phyloP scores from a whole-genome alignment of 2,888 invertebrate genomes.

The Adelphocoris suturalis region DNA sequence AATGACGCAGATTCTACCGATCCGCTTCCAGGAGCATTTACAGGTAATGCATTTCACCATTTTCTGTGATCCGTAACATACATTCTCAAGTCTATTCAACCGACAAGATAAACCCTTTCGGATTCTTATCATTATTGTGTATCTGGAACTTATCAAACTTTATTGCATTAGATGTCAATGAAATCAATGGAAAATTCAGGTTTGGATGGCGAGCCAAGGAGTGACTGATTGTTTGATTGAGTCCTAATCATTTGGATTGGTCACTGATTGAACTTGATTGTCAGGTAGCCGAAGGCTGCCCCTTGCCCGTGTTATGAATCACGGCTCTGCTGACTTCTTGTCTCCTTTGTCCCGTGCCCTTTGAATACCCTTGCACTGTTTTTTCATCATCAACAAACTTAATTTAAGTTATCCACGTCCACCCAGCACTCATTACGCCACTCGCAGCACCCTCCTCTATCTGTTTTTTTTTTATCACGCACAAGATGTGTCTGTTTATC shows the following conservation, averaged over 20 bases:
- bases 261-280: constrained; percentile 69
- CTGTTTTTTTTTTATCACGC: constrained; percentile 5
- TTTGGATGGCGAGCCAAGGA: not conserved
- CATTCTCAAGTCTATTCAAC: constrained; percentile 29
- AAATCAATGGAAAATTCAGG: not conserved
- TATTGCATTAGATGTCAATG: not conserved
- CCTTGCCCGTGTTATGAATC: constrained; percentile 25
- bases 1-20: constrained; percentile 83
- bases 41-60: constrained; percentile 79
- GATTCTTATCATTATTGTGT: constrained; percentile 46
- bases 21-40: constrained; percentile 84
- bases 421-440: not conserved
- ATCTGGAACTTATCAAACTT: not conserved
- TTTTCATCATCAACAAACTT: constrained; percentile 1
- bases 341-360: constrained; percentile 36
- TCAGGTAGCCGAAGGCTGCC: constrained; percentile 63
- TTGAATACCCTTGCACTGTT: constrained; percentile 50
- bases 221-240: constrained; percentile 63
- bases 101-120: constrained; percentile 60
- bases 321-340: not conserved
- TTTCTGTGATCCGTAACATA: not conserved
- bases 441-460: not conserved
- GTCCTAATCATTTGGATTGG: constrained; percentile 64
- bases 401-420: not conserved
- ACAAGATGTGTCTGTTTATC: constrained; percentile 13